Base-by-base conservation (phyloP, 1,140 invertebrate genomes). In the Solenopsis invicta region DNA sequence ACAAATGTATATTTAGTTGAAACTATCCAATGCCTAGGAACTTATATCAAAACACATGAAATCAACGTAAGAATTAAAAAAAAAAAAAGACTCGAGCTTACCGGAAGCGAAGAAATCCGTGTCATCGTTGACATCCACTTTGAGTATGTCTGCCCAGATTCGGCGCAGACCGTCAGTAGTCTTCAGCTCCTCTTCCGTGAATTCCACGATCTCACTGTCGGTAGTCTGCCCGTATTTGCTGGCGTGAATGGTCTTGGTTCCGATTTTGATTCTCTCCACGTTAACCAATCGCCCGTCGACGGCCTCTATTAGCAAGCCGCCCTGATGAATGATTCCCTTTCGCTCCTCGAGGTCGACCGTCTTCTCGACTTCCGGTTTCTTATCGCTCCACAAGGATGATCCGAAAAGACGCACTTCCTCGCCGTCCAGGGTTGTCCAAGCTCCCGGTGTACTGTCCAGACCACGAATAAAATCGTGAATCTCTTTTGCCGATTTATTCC, bases 391-490 rank as follows among this genome's bases (percentile, higher is more conserved):
- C 1, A 99, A 86, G 3, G 95, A 96, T 0, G 98, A 98, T 0
- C 98, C 98, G 94, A 97, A 99, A 0, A 99, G 94, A 78, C 97
- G 97, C 0, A 97, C 96, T 94, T 98, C 96, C 92, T 97, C 94
- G 3, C 95, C 94, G 75, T 96, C 95, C 1, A 99, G 95, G 0
- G 95, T 93, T 0, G 97, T 97, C 96, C 98, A 98, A 0, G 99
- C 99, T 2, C 99, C 99, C 0, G 99, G 99, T 0, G 98, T 97
- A 66, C 98, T 99, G 93, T 99, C 99, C 92, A 99, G 96, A 2
- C 98, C 99, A 56, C 99, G 96, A 84, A 99, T 98, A 92, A 99
- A 99, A 95, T 99, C 98, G 94, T 99, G 99, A 9, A 99, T 95
- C 86, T 96, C 93, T 75, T 96, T 59, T 18, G 97, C 96, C 37